These are phyloP conservation scores for Cactoblastis cactorum DNA, from an alignment of 2,888 invertebrate genomes.

Conservation along the genomic window DNA sequence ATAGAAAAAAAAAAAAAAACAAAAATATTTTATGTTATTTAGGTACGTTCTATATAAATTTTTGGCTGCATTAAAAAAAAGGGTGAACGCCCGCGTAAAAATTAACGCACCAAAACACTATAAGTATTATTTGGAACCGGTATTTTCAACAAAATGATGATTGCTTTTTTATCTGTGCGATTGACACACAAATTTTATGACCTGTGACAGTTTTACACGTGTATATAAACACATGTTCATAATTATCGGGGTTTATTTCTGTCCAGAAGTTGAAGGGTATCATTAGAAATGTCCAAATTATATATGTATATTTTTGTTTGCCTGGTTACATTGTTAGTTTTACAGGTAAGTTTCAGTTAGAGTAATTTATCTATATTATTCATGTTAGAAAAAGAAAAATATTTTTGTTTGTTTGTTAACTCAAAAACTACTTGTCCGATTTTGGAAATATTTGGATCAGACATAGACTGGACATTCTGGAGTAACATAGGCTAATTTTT, in stretches of 20 bases:
- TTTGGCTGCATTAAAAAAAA: neutral
- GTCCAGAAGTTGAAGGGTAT: neutral
- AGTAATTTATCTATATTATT: neutral
- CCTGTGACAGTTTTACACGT: neutral
- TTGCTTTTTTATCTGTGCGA: conserved; percentile 6
- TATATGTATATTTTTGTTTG: neutral
- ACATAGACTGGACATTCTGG: no score
- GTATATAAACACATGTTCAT: neutral
- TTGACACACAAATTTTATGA: conserved; percentile 5
- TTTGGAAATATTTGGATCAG: no score
- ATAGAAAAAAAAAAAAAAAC: no score
- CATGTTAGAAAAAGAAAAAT: no score
- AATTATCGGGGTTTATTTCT: neutral
- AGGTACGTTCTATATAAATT: neutral
- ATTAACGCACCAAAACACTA: neutral
- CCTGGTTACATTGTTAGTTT: neutral
- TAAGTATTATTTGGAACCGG: neutral
- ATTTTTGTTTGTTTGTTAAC: neutral
- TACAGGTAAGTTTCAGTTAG: neutral
- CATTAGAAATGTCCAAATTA: neutral
- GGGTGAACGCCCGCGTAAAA: neutral
- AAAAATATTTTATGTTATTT: neutral
- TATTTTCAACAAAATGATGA: neutral
- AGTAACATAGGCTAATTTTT: no score
- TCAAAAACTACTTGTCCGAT: no score